Percentiles rank a stretch among this genome's conserved stretches.
Conservation (phyloP, 2,888 invertebrate species). For the Hololepta plana region DNA sequence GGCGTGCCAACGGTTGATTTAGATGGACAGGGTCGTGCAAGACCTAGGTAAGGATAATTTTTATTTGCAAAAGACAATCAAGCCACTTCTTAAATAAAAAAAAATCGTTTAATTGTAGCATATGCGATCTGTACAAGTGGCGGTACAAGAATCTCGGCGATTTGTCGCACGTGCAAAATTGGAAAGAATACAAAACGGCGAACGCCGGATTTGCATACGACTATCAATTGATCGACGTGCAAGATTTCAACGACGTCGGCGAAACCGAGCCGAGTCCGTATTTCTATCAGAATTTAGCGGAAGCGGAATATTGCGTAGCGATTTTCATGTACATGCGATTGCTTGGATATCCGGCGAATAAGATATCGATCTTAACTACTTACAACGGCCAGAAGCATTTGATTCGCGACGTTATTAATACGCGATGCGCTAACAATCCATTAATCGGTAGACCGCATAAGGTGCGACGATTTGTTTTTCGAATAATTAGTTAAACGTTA, state of each 20-base stretch:
- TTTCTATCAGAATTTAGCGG: conserved; percentile 83
- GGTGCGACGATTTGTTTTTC: conserved; percentile 25
- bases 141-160: conserved; percentile 91
- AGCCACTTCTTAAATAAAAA: conserved; percentile 4
- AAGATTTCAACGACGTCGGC: conserved; percentile 90
- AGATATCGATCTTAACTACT: conserved; percentile 93
- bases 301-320: conserved; percentile 90
- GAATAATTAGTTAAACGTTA: conserved; percentile 3
- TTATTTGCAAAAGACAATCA: not conserved
- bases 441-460: conserved; percentile 86
- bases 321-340: conserved; percentile 97
- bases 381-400: conserved; percentile 99
- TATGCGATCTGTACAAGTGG: conserved; percentile 92
- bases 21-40: conserved; percentile 92
- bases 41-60: conserved; percentile 42
- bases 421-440: conserved; percentile 85
- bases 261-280: conserved; percentile 97
- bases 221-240: conserved; percentile 91
- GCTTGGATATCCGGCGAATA: conserved; percentile 88
- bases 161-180: conserved; percentile 68
- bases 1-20: conserved; percentile 95
- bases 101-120: conserved; percentile 31
- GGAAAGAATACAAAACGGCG: conserved; percentile 71
- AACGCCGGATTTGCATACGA: conserved; percentile 88
- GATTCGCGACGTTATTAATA: conserved; percentile 87